Percentiles rank a stretch among this genome's conserved stretches.
Conservation (phyloP, 2,113 vertebrate genomes). For the Eulemur rufifrons region DNA sequence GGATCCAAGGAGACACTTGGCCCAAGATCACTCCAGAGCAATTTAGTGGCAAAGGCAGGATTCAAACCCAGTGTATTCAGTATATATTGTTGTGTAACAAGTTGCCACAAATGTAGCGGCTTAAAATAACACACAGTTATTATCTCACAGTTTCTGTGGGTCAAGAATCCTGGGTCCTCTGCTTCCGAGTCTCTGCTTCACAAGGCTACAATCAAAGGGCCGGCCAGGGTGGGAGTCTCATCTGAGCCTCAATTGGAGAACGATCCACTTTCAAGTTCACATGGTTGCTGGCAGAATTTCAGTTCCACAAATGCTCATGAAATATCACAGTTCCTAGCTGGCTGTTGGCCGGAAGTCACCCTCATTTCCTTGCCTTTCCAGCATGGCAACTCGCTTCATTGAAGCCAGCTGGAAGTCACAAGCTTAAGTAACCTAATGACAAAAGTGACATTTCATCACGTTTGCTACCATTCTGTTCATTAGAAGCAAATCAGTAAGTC, state of each 20-base stretch:
- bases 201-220: not conserved
- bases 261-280: not conserved
- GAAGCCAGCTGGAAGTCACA: not conserved
- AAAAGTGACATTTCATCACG: not conserved
- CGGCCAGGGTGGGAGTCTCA: not conserved
- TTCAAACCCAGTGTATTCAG: not conserved
- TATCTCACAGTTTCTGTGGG: not conserved
- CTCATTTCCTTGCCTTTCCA: not conserved
- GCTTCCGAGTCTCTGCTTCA: not conserved
- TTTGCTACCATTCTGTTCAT: not conserved
- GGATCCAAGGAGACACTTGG: not conserved
- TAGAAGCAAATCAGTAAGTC: not conserved
- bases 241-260: not conserved
- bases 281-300: not conserved
- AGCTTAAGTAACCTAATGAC: not conserved
- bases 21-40: not conserved
- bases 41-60: not conserved
- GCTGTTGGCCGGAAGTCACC: not conserved
- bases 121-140: not conserved
- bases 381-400: not conserved
- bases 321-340: not conserved
- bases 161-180: not conserved
- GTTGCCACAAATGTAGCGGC: not conserved
- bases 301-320: not conserved
- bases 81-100: not conserved